Evolutionary conservation across 2,888 invertebrate genomes (phyloP).

Genomic region (Autographa pulchrina): DNA sequence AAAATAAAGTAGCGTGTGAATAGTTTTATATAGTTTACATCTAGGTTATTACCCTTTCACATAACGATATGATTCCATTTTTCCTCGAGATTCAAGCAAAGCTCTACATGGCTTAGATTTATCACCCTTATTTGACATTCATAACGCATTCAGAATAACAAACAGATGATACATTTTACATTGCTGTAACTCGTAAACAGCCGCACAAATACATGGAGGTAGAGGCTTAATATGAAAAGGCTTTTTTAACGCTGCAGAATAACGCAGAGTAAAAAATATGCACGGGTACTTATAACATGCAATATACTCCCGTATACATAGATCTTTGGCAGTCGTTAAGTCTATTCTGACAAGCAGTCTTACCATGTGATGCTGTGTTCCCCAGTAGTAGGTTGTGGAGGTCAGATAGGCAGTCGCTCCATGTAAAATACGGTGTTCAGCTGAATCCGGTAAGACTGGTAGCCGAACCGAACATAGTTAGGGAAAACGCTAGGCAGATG

Average conservation of each 20-base stretch:
- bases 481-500: no score
- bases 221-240: not conserved
- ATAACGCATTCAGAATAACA: constrained; percentile 50
- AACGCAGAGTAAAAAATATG: no score
- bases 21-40: not conserved
- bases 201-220: constrained; percentile 8
- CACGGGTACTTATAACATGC: no score
- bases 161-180: constrained; percentile 40
- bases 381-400: no score
- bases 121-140: constrained; percentile 46
- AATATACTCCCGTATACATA: no score
- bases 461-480: no score
- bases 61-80: not conserved
- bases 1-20: not conserved
- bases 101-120: constrained; percentile 40
- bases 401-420: no score
- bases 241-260: not conserved
- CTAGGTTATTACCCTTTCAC: not conserved
- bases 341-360: no score
- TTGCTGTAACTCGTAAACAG: constrained; percentile 25
- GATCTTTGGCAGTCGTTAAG: no score
- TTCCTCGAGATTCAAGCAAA: constrained; percentile 31
- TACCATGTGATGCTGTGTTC: no score
- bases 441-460: no score
- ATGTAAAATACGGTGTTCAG: no score